Evolutionary conservation across 2,888 invertebrate species (phyloP).

Genomic region (Xanthorhoe designata): DNA sequence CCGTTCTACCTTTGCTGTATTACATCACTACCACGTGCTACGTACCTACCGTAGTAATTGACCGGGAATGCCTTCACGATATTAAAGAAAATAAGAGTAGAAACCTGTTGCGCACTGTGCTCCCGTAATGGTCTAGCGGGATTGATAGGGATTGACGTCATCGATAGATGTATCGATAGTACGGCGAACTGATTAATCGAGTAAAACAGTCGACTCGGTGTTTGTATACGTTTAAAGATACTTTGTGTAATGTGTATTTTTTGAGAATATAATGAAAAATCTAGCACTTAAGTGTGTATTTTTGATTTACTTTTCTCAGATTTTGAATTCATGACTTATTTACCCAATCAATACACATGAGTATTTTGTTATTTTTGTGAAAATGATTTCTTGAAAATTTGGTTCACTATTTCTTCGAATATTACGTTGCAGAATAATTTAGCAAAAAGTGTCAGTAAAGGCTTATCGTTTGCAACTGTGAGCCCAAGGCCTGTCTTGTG

Average conservation of each 20-base stretch:
- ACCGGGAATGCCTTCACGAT: slow-evolving; percentile 69
- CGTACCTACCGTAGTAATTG: slow-evolving; percentile 64
- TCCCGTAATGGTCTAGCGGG: slow-evolving; percentile 73
- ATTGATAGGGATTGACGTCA: slow-evolving; percentile 38
- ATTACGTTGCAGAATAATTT: not conserved
- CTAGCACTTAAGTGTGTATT: no score
- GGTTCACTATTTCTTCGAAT: not conserved
- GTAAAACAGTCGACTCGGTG: no score
- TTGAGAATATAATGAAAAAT: no score
- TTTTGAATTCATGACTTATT: no score
- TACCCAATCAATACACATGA: no score
- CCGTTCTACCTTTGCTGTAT: slow-evolving; percentile 36
- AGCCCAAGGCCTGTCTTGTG: slow-evolving; percentile 14
- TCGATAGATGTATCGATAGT: slow-evolving; percentile 19
- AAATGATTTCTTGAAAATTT: not conserved
- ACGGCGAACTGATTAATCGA: no score
- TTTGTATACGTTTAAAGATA: no score
- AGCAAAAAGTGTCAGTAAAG: slow-evolving; percentile 5
- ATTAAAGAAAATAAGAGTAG: slow-evolving; percentile 75
- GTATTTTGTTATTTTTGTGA: not conserved
- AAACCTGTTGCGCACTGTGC: slow-evolving; percentile 75
- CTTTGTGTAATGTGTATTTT: no score
- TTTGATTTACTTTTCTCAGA: no score
- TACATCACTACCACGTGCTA: slow-evolving; percentile 42
- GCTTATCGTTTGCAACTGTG: not conserved